Conservation (phyloP, 2,888 invertebrate species). For the Stictocephala bisonia region DNA sequence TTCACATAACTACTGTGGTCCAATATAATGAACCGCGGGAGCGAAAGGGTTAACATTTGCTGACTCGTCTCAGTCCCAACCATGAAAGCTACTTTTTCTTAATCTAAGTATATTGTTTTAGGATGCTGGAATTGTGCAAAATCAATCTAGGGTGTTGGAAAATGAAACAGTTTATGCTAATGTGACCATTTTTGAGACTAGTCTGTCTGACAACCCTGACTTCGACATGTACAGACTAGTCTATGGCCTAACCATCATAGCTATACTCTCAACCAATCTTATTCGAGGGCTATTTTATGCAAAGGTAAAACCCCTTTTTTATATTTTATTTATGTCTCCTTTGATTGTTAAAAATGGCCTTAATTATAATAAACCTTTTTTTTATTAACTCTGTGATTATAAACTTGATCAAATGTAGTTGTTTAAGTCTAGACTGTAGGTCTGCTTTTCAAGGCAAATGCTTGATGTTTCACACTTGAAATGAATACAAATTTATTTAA, state of each 20-base stretch:
- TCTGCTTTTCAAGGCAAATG: no score
- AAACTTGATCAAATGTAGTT: no score
- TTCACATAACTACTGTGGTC: no score
- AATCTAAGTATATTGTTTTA: not conserved
- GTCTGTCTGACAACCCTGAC: constrained; percentile 67
- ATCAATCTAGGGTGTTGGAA: not conserved
- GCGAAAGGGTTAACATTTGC: no score
- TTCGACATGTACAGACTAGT: constrained; percentile 67
- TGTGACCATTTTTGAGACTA: constrained; percentile 61
- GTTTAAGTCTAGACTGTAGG: no score
- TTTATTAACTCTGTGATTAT: no score
- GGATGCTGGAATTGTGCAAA: not conserved
- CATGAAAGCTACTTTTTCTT: no score
- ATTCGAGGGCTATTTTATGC: constrained; percentile 70
- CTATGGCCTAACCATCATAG: constrained; percentile 67
- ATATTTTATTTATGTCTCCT: not conserved
- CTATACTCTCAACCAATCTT: constrained; percentile 67
- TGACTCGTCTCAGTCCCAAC: no score
- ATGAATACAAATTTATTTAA: no score
- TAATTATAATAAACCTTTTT: no score
- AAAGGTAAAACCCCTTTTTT: constrained; percentile 62
- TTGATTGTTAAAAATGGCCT: constrained; percentile 54
- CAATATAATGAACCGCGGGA: no score
- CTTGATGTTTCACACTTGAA: no score
- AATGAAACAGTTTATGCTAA: constrained; percentile 49